phyloP scores from a whole-genome alignment of 30 jellyfish, hydroid and myxozoan species.

The Turritopsis dohrnii region DNA sequence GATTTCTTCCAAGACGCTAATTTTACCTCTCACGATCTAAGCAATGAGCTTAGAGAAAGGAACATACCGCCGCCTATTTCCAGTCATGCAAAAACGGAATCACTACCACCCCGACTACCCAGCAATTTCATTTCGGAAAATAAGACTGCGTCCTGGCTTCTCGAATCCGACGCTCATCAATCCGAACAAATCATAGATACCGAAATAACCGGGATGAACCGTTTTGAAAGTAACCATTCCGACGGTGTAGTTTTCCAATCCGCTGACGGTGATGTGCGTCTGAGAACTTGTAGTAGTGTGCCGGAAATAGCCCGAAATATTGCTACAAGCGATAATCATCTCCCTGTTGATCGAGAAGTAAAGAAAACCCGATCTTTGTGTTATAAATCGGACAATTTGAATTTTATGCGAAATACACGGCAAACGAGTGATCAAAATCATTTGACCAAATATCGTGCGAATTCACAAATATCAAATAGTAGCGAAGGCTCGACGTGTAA shows the following conservation, averaged over 20 bases:
- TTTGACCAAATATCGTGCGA: not conserved
- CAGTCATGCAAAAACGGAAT: not conserved
- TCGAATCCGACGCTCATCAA: not conserved
- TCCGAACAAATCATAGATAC: not conserved
- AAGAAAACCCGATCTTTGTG: not conserved
- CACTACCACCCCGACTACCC: not conserved
- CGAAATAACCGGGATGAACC: not conserved
- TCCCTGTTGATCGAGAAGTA: not conserved
- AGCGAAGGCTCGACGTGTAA: not conserved
- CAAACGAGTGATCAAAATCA: not conserved
- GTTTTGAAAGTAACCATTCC: not conserved
- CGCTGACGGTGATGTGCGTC: not conserved
- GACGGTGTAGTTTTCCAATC: not conserved
- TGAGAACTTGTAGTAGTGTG: slow-evolving; percentile 1
- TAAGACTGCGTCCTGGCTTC: slow-evolving; percentile 1
- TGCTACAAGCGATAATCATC: not conserved
- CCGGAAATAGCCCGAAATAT: slow-evolving; percentile 8
- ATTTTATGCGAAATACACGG: not conserved
- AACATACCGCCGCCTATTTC: not conserved
- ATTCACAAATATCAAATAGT: not conserved
- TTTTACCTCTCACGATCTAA: not conserved
- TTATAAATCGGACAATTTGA: not conserved
- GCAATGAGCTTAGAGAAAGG: not conserved
- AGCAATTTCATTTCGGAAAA: not conserved
- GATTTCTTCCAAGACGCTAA: slow-evolving; percentile 83